Evolutionary conservation across 1,140 invertebrate genomes (phyloP).

Genomic region (Drosophila jambulina): DNA sequence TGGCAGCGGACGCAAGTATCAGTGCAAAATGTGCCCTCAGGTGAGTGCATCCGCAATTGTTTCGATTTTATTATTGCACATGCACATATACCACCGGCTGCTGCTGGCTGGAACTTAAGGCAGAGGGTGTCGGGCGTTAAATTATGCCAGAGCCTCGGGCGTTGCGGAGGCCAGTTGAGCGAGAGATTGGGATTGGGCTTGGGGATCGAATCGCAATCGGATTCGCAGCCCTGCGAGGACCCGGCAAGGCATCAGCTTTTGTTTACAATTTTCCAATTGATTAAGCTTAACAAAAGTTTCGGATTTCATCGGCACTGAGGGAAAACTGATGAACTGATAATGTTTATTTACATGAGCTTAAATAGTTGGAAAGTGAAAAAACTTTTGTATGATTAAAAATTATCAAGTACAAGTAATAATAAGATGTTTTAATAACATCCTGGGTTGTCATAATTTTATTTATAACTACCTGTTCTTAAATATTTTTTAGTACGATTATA

Average conservation of each 20-base stretch:
- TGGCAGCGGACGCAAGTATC: constrained; percentile 91
- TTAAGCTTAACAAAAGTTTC: constrained; percentile 67
- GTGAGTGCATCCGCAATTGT: constrained; percentile 86
- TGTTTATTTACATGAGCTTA: background rate
- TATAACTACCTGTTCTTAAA: background rate
- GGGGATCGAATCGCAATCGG: constrained; percentile 17
- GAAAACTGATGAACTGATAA: background rate
- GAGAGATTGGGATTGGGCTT: constrained; percentile 17
- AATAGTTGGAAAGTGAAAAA: background rate
- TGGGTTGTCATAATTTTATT: too few relatives aligned
- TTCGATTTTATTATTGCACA: constrained; percentile 15
- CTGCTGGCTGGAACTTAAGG: constrained; percentile 54
- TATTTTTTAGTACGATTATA: too few relatives aligned
- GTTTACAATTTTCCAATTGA: constrained; percentile 81
- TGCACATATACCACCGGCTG: constrained; percentile 7
- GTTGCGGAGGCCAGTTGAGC: constrained; percentile 50
- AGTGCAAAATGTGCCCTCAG: constrained; percentile 99
- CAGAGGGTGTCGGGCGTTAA: constrained; percentile 46
- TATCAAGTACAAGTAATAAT: too few relatives aligned
- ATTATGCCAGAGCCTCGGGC: constrained; percentile 49
- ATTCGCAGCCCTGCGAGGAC: constrained; percentile 13
- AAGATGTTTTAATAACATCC: background rate
- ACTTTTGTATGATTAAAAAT: too few relatives aligned
- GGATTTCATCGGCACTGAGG: constrained; percentile 50
- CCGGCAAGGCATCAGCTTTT: constrained; percentile 49